Conservation (phyloP, 2,113 vertebrate genomes). For the Addax nasomaculatus region DNA sequence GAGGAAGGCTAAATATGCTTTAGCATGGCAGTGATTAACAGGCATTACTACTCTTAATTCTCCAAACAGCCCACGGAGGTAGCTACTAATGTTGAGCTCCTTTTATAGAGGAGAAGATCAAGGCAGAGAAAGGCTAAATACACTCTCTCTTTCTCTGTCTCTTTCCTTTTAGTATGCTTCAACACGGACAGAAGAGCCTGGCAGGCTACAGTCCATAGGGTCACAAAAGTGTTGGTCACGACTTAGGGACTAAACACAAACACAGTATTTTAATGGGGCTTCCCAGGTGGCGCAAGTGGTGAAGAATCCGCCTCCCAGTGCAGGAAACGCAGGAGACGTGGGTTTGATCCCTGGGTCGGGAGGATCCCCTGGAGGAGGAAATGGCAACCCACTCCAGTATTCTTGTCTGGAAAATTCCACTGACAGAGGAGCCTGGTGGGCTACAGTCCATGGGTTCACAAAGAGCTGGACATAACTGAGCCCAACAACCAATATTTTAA, state of each 20-base stretch:
- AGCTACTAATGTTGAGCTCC: background rate
- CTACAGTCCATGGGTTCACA: background rate
- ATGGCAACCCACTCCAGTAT: background rate
- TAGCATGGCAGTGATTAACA: background rate
- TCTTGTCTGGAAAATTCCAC: background rate
- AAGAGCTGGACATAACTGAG: background rate
- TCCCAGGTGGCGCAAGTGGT: background rate
- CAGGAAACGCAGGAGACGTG: background rate
- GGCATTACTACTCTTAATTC: background rate
- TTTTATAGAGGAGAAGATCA: background rate
- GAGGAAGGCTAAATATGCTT: background rate
- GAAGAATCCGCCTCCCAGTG: background rate
- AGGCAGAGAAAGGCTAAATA: background rate
- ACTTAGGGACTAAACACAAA: background rate
- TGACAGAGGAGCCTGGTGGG: background rate
- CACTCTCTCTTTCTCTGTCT: background rate
- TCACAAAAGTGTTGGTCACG: background rate
- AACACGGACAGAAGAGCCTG: background rate
- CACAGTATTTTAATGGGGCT: background rate
- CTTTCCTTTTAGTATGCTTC: background rate
- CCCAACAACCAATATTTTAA: background rate
- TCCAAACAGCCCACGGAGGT: background rate
- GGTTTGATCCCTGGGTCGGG: background rate
- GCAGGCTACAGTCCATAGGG: background rate
- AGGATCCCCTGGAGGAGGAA: background rate